Conservation (phyloP, 2,113 vertebrate species). For the Ginglymostoma cirratum region DNA sequence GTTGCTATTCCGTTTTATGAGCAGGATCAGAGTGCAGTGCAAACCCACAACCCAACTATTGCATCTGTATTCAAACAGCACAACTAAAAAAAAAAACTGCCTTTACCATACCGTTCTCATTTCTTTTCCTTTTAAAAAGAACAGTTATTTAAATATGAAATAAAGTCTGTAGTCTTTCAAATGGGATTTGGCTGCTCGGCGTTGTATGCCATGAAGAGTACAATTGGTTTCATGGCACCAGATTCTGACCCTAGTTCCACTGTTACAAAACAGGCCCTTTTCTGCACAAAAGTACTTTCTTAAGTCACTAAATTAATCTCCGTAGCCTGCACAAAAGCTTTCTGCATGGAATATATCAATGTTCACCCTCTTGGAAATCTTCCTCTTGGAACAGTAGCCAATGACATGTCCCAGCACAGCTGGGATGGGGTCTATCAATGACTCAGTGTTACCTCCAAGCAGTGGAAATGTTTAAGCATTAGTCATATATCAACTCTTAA, state of each 20-base stretch:
- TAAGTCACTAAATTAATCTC: slow-evolving; percentile 3
- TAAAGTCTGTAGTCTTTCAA: background rate
- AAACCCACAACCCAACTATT: background rate
- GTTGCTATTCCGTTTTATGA: background rate
- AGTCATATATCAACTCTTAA: background rate
- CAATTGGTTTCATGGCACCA: slow-evolving; percentile 28
- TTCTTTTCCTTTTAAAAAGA: background rate
- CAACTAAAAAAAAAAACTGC: background rate
- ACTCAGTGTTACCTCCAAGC: slow-evolving; percentile 4
- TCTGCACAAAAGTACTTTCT: slow-evolving; percentile 28
- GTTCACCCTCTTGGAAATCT: background rate
- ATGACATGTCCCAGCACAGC: slow-evolving; percentile 7
- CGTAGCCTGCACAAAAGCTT: background rate
- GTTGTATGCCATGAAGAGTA: slow-evolving; percentile 22
- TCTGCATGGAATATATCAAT: slow-evolving; percentile 20
- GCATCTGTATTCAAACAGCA: background rate
- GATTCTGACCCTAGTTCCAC: background rate
- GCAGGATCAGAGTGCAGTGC: background rate
- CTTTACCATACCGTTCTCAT: background rate
- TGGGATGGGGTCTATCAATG: slow-evolving; percentile 24
- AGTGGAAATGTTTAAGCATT: background rate
- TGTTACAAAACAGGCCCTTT: slow-evolving; percentile 11
- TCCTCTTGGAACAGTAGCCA: slow-evolving; percentile 20
- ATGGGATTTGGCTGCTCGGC: too few relatives aligned
- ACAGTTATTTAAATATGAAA: background rate